These are phyloP conservation scores for Harpalus rufipes DNA, from an alignment of 2,888 invertebrate genomes.

Conservation along the genomic window DNA sequence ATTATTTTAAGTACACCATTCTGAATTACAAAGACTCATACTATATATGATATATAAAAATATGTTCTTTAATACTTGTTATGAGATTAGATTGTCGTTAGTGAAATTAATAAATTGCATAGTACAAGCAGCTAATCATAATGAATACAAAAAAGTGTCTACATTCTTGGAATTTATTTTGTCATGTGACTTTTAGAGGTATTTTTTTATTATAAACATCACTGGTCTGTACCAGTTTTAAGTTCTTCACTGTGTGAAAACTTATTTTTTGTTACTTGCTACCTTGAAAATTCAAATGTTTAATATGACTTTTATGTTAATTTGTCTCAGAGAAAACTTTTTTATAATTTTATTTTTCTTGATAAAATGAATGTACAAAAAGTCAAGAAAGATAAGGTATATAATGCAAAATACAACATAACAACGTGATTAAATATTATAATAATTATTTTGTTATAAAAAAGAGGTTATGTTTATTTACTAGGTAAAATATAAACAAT, in stretches of 20 bases:
- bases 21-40: too few relatives aligned
- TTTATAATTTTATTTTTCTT: slow-evolving; percentile 1
- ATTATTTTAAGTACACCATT: too few relatives aligned
- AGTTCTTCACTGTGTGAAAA: background rate
- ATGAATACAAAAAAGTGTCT: background rate
- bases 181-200: background rate
- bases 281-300: slow-evolving; percentile 26
- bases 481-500: slow-evolving; percentile 3
- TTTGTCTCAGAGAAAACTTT: background rate
- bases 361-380: background rate
- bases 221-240: background rate
- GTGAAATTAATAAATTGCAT: too few relatives aligned
- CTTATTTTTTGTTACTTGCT: background rate
- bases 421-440: background rate
- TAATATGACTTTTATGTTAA: slow-evolving; percentile 28
- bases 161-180: background rate
- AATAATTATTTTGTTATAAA: background rate
- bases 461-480: background rate
- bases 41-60: too few relatives aligned
- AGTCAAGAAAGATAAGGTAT: background rate
- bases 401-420: background rate
- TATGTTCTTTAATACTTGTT: too few relatives aligned
- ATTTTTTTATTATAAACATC: background rate
- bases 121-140: background rate
- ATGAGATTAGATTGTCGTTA: too few relatives aligned